phyloP scores from a whole-genome alignment of 2,113 vertebrate species.

The Camelus bactrianus region DNA sequence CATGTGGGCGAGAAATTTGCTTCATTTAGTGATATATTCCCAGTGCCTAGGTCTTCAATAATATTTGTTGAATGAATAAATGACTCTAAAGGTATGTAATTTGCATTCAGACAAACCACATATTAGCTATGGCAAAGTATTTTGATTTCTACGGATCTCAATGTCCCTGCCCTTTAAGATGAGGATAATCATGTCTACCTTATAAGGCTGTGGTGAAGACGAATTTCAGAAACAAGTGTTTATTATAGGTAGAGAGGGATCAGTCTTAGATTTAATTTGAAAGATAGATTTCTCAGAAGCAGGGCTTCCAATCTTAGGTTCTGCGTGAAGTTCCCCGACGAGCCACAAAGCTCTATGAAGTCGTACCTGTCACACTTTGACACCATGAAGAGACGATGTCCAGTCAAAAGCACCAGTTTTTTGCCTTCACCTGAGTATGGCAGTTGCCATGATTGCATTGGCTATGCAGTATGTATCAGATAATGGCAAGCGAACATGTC shows the following conservation, averaged over 20 bases:
- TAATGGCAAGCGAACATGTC: not conserved
- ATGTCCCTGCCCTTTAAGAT: not conserved
- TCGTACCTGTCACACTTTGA: not conserved
- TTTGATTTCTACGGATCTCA: not conserved
- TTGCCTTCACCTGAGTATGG: not conserved
- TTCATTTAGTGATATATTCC: not conserved
- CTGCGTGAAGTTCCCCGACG: not conserved
- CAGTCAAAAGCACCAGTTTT: not conserved
- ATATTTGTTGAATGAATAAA: constrained; percentile 12
- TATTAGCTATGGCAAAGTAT: not conserved
- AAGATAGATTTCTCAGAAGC: not conserved
- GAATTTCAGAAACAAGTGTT: not conserved
- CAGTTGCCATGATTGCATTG: not conserved
- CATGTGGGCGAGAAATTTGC: not conserved
- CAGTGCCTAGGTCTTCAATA: not conserved
- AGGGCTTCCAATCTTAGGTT: not conserved
- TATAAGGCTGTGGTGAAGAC: not conserved
- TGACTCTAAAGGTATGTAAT: not conserved
- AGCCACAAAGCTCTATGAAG: not conserved
- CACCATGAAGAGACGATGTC: not conserved
- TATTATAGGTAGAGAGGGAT: not conserved
- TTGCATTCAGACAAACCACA: not conserved
- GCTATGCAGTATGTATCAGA: not conserved
- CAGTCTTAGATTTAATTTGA: not conserved
- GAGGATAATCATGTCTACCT: not conserved